phyloP scores from a whole-genome alignment of 2,888 invertebrate genomes.

The Siphlonurus alternatus region DNA sequence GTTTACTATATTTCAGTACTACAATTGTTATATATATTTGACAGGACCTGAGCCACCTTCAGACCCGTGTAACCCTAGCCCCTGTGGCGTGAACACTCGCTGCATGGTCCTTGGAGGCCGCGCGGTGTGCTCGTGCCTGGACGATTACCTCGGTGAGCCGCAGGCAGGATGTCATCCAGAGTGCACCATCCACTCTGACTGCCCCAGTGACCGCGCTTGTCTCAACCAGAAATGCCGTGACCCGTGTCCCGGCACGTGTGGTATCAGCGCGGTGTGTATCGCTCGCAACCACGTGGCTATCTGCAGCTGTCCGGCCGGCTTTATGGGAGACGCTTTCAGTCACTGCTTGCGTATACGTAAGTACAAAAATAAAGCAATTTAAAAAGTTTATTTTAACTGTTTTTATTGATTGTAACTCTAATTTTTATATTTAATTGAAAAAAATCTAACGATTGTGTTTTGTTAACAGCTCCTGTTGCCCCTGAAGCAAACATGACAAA shows the following conservation, averaged over 20 bases:
- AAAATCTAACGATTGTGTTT: background rate
- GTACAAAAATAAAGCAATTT: conserved; percentile 15
- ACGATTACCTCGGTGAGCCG: conserved; percentile 67
- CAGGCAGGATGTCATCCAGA: conserved; percentile 39
- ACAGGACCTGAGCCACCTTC: conserved; percentile 19
- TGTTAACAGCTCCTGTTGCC: conserved; percentile 28
- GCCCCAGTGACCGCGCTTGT: conserved; percentile 54
- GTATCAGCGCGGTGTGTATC: conserved; percentile 60
- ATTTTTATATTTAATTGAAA: background rate
- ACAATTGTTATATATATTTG: background rate
- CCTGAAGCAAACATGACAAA: conserved; percentile 41
- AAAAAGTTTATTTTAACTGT: too few relatives aligned
- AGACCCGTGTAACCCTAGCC: conserved; percentile 53
- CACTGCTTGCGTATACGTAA: conserved; percentile 45
- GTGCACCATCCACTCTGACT: conserved; percentile 69
- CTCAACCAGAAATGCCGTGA: conserved; percentile 32
- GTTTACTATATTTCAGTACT: background rate
- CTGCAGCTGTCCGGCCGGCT: conserved; percentile 60
- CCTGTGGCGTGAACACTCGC: conserved; percentile 63
- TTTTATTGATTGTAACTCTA: background rate
- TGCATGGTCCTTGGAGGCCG: conserved; percentile 51
- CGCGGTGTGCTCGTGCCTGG: conserved; percentile 60
- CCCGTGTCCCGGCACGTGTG: conserved; percentile 35
- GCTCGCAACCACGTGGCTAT: conserved; percentile 69
- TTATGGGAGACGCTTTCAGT: conserved; percentile 61